Percentiles rank a stretch among this genome's conserved stretches.
These are phyloP conservation scores for Trichosurus vulpecula DNA, from an alignment of 2,797 vertebrate genomes.

Conservation along the genomic window DNA sequence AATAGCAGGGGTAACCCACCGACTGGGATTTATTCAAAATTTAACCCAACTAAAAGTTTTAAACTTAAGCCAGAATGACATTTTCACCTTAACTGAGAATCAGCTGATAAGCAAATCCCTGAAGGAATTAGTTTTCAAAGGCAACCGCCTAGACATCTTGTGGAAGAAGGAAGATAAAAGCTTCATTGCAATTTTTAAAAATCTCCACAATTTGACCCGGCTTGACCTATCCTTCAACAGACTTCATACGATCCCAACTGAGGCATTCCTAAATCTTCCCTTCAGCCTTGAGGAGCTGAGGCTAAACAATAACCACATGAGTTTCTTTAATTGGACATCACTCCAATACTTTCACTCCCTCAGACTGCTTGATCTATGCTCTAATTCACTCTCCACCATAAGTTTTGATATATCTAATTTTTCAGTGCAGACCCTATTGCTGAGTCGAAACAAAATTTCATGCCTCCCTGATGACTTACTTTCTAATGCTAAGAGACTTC, in stretches of 20 bases:
- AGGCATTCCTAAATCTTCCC: conserved; percentile 82
- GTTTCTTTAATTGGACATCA: conserved; percentile 82
- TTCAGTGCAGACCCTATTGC: conserved; percentile 83
- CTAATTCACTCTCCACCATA: conserved; percentile 82
- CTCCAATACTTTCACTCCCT: conserved; percentile 81
- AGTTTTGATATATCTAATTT: conserved; percentile 69
- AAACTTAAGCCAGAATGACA: conserved; percentile 87
- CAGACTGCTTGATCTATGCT: conserved; percentile 83
- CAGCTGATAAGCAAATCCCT: conserved; percentile 84
- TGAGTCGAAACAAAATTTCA: conserved; percentile 85
- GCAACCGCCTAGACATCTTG: conserved; percentile 85
- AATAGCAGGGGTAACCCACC: conserved; percentile 84
- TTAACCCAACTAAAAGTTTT: conserved; percentile 86
- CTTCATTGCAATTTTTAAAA: conserved; percentile 82
- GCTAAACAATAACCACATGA: conserved; percentile 81
- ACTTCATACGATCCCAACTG: conserved; percentile 77
- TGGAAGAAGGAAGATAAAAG: conserved; percentile 83
- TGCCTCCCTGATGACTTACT: conserved; percentile 82
- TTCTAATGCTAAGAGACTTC: conserved; percentile 73
- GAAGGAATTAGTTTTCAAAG: conserved; percentile 84
- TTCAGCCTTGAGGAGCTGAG: conserved; percentile 79
- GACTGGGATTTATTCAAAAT: conserved; percentile 86
- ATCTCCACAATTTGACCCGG: conserved; percentile 83
- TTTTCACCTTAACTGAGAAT: conserved; percentile 86
- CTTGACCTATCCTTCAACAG: conserved; percentile 87